A percentile compares a stretch with the other conserved stretches of the same genome.
These are phyloP conservation scores for Eilema sororculum DNA, from an alignment of 2,888 invertebrate species.

Conservation along the genomic window DNA sequence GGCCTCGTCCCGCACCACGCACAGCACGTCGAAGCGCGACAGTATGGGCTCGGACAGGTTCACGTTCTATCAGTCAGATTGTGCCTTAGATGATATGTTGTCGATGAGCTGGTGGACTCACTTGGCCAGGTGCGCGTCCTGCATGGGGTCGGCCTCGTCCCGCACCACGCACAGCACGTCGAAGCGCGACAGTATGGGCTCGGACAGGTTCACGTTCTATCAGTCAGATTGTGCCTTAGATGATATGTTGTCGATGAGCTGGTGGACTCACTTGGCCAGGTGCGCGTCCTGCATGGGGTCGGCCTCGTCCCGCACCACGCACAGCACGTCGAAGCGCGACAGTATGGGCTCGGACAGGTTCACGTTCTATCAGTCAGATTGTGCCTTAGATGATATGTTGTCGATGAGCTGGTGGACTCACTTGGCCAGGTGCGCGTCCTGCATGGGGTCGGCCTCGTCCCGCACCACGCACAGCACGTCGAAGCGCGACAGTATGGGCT, in stretches of 20 bases:
- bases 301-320: constrained; percentile 98
- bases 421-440: constrained; percentile 95
- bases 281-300: constrained; percentile 97
- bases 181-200: constrained; percentile 99
- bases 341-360: constrained; percentile 99
- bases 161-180: constrained; percentile 98
- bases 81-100: too few relatives aligned
- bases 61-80: too few relatives aligned
- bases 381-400: too few relatives aligned
- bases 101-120: constrained; percentile 45
- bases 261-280: constrained; percentile 89
- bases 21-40: constrained; percentile 98
- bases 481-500: constrained; percentile 99
- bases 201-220: constrained; percentile 99
- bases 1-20: constrained; percentile 98
- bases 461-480: constrained; percentile 98
- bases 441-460: constrained; percentile 97
- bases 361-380: too few relatives aligned
- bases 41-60: constrained; percentile 99
- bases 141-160: constrained; percentile 97
- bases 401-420: constrained; percentile 45
- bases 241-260: too few relatives aligned
- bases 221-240: too few relatives aligned
- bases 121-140: constrained; percentile 95
- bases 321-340: constrained; percentile 98